Base-by-base conservation (phyloP, 2,113 vertebrate species). In the Vicugna pacos region DNA sequence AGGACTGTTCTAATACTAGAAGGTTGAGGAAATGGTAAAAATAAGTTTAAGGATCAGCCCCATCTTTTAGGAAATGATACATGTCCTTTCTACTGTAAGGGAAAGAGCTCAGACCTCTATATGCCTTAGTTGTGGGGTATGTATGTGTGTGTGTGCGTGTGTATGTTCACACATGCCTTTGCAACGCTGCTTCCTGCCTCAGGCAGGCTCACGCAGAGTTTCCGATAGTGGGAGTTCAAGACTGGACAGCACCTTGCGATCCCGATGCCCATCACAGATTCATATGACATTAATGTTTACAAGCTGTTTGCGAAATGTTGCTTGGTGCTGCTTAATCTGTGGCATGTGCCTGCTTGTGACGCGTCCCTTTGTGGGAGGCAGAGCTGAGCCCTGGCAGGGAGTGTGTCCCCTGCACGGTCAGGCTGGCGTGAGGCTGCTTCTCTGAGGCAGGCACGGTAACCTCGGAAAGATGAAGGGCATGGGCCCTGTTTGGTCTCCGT, bases 251-350 rank as follows among this genome's bases (percentile, higher is more conserved):
- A 32, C 64, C 20, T 35, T 48, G 80, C 89, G 32, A 13, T 58
- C 79, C 75, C 22, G 70, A 83, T 69, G 77, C 64, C 83, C 12
- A 10, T 64, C 32, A 11, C 93, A 32, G 30, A 79, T 92, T 58
- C 16, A 0, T 19, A 42, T 32, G 80, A 82, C 35, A 14, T 72
- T 42, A 16, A 7, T 96, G 93, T 97, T 97, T 97, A 96, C 67
- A 58, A 84, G 84, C 91, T 97, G 97, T 97, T 98, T 91, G 88
- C 24, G 12, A 38, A 91, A 70, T 93, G 97, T 96, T 97, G 98
- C 97, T 89, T 92, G 82, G 95, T 89, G 95, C 96, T 88, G 90
- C 91, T 82, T 94, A 20, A 28, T 95, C 94, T 91, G 64, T 89
- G 90, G 75, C 90, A 73, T 79, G 69, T 75, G 92, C 73, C 76